Evolutionary conservation across 1,140 invertebrate species (phyloP), one percentile per base, ranked within the genome.

Genomic region (Ceratoteleas bidentatus): DNA sequence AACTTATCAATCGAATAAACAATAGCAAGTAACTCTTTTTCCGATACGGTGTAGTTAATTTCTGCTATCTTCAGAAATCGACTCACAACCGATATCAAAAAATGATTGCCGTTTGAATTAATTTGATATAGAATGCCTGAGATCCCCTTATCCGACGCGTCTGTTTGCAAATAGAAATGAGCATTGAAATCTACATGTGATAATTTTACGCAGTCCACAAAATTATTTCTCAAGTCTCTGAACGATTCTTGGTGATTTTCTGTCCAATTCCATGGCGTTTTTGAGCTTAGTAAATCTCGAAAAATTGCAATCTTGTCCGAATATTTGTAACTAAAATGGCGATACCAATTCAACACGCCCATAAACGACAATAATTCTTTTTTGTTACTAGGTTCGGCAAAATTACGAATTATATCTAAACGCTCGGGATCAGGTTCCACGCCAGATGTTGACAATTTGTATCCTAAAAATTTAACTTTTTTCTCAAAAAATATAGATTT

Each of bases 1-100:
- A 72, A 72, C 52, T 72, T 49, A 60, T 10, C 7, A 14, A 49
- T 36, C 2, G 56, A 60, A 45, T n/a, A 68, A 0, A 68, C 36
- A 43, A 68, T 68, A 8, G 64, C 64, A 13, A 68, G 49, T 15
- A 68, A 47, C 43, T 68, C 64, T 36, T 43, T 53, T n/a, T 68
- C 50, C 9, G 50, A 54, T 10, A 47, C 38, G 1, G 33, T 54
- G 15, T 68, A 54, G 45, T 68, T 68, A 9, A 43, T 11, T 54
- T 68, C 52, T 6, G 49, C 11, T 3, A 4, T 34, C 6, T 34
- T 54, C 0, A 68, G n/a, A n/a, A 38, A 11, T 24, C 50, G 9
- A 56, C 64, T 68, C 0, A 47, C 64, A 14, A 54, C 13, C 3
- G 36, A 54, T 0, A 68, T 54, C 0, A 68, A 10, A 38, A 32